phyloP scores from a whole-genome alignment of 2,113 vertebrate species.

The Atrichornis clamosus region DNA sequence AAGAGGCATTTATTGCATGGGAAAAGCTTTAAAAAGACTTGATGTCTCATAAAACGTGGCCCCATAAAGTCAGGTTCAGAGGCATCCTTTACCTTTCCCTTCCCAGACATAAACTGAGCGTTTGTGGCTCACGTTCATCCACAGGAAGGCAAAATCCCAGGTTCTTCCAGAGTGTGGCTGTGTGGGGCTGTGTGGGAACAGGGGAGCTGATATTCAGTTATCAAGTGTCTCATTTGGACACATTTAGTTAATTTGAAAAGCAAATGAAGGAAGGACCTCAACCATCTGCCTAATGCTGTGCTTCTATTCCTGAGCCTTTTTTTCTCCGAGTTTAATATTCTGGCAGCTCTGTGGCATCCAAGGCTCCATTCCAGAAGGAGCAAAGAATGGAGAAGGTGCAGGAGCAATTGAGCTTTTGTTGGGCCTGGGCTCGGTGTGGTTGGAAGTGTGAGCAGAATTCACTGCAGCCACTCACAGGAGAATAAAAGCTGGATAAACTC shows the following conservation, averaged over 20 bases:
- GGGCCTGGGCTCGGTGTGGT: background rate
- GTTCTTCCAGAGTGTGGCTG: background rate
- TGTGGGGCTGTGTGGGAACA: background rate
- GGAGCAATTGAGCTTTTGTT: background rate
- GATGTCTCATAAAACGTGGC: background rate
- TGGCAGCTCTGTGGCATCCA: background rate
- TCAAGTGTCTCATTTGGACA: slow-evolving; percentile 6
- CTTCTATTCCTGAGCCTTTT: background rate
- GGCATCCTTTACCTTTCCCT: background rate
- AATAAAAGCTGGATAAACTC: background rate
- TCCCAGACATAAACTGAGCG: background rate
- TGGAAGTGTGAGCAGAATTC: background rate
- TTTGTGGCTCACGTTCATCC: background rate
- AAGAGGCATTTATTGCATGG: background rate
- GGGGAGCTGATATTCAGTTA: background rate
- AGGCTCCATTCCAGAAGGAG: background rate
- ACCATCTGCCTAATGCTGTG: background rate
- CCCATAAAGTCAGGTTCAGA: background rate
- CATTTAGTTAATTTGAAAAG: slow-evolving; percentile 13
- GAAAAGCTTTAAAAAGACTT: background rate
- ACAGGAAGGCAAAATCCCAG: background rate
- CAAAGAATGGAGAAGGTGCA: background rate
- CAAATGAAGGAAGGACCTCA: slow-evolving; percentile 41
- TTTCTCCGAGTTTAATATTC: background rate
- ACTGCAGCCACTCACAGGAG: background rate